phyloP scores from a whole-genome alignment of 2,797 vertebrate genomes.

The Enteromius treurensis region DNA sequence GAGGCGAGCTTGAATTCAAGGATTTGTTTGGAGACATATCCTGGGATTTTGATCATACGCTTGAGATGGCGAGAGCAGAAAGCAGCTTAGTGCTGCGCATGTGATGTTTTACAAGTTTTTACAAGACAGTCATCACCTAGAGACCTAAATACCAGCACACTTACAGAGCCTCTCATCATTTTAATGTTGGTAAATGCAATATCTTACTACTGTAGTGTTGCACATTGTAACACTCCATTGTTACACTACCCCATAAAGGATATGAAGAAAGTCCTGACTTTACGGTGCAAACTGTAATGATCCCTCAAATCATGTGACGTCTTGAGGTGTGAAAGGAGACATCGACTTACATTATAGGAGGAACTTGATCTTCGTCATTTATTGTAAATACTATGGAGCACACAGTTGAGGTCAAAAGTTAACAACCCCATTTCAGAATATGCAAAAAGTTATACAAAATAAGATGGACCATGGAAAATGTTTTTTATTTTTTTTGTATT shows the following conservation, averaged over 20 bases:
- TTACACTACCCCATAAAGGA: not conserved
- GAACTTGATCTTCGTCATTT: not conserved
- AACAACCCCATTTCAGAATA: too few species aligned
- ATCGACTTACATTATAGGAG: not conserved
- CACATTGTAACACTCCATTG: too few species aligned
- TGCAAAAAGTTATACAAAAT: too few species aligned
- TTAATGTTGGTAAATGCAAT: not conserved
- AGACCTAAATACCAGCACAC: conserved; percentile 45
- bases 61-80: conserved; percentile 62
- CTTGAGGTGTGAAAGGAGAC: not conserved
- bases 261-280: not conserved
- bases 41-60: conserved; percentile 69
- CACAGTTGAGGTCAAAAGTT: too few species aligned
- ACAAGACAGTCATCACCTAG: conserved; percentile 44
- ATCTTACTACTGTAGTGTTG: not conserved
- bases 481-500: too few species aligned
- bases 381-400: not conserved
- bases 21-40: conserved; percentile 73
- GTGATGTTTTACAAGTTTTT: conserved; percentile 54
- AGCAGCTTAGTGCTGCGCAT: conserved; percentile 60
- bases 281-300: not conserved
- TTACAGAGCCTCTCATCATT: not conserved
- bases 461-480: too few species aligned
- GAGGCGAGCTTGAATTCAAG: conserved; percentile 63
- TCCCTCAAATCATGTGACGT: conserved; percentile 1